phyloP scores from a whole-genome alignment of 37 sponge, comb jelly and placozoan genomes.

The Diacarnus erythraeanus region DNA sequence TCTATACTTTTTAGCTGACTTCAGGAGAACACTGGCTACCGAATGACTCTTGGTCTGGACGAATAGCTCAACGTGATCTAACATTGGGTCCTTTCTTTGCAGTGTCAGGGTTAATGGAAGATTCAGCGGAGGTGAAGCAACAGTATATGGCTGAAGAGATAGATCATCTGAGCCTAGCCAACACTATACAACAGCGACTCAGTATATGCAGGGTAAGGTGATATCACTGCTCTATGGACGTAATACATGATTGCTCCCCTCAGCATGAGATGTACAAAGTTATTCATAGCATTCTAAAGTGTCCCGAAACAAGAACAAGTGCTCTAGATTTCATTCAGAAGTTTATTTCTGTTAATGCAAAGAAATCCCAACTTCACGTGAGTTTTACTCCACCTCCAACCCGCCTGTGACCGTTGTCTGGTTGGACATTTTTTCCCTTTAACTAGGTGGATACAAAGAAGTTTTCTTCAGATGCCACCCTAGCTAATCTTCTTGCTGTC shows the following conservation, averaged over 20 bases:
- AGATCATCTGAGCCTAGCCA: background rate
- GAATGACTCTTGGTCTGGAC: conserved; percentile 14
- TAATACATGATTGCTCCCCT: background rate
- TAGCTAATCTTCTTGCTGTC: conserved; percentile 77
- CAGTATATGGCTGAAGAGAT: background rate
- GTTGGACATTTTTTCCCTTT: background rate
- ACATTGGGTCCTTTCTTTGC: conserved; percentile 73
- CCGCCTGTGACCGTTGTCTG: background rate
- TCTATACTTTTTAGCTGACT: conserved; percentile 25
- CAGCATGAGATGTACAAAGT: conserved; percentile 65
- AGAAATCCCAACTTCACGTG: conserved; percentile 49
- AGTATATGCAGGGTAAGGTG: conserved; percentile 38
- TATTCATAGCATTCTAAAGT: conserved; percentile 56
- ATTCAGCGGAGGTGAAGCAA: background rate
- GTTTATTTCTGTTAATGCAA: conserved; percentile 42
- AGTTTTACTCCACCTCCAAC: background rate
- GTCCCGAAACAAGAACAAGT: conserved; percentile 47
- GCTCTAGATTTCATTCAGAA: conserved; percentile 63
- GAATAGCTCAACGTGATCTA: conserved; percentile 5
- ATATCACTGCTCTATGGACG: background rate
- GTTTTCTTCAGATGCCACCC: conserved; percentile 63
- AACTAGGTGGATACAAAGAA: conserved; percentile 27
- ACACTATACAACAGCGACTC: conserved; percentile 36
- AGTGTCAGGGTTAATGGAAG: conserved; percentile 58
- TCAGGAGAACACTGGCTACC: conserved; percentile 41